phyloP scores from a whole-genome alignment of 1,140 invertebrate genomes.

The Galleria mellonella region DNA sequence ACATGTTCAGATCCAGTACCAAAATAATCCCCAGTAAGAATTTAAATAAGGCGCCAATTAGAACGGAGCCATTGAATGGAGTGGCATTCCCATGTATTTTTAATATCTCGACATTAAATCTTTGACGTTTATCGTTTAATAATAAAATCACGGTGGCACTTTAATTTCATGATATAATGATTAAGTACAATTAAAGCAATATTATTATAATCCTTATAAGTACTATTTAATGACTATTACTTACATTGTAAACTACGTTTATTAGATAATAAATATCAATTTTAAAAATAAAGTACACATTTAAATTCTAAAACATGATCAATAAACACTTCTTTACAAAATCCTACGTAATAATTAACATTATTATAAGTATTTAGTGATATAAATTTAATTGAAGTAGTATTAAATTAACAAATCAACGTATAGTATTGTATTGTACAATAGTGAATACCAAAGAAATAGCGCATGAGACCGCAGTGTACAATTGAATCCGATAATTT shows the following conservation, averaged over 20 bases:
- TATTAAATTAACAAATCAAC: slow-evolving; percentile 2
- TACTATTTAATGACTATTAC: neutral
- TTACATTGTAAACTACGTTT: neutral
- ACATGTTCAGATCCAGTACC: slow-evolving; percentile 34
- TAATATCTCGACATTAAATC: slow-evolving; percentile 39
- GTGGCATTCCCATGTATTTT: slow-evolving; percentile 34
- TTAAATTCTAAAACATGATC: too few species aligned
- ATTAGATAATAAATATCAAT: slow-evolving; percentile 13
- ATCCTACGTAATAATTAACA: neutral
- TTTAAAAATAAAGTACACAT: too few species aligned
- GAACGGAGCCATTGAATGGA: slow-evolving; percentile 27
- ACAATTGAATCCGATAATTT: slow-evolving; percentile 2
- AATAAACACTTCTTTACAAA: neutral
- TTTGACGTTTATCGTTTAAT: slow-evolving; percentile 43
- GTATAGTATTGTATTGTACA: too few species aligned
- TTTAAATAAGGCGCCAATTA: slow-evolving; percentile 66
- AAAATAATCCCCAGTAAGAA: slow-evolving; percentile 45
- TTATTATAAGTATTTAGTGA: neutral
- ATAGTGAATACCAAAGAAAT: too few species aligned
- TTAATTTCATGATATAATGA: too few species aligned
- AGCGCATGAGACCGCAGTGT: neutral
- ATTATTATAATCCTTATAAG: too few species aligned
- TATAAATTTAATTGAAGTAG: slow-evolving; percentile 1
- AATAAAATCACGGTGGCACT: slow-evolving; percentile 26
- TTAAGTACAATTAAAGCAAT: too few species aligned